Evolutionary conservation across 2,113 vertebrate genomes (phyloP).

Genomic region (Lates calcarifer): DNA sequence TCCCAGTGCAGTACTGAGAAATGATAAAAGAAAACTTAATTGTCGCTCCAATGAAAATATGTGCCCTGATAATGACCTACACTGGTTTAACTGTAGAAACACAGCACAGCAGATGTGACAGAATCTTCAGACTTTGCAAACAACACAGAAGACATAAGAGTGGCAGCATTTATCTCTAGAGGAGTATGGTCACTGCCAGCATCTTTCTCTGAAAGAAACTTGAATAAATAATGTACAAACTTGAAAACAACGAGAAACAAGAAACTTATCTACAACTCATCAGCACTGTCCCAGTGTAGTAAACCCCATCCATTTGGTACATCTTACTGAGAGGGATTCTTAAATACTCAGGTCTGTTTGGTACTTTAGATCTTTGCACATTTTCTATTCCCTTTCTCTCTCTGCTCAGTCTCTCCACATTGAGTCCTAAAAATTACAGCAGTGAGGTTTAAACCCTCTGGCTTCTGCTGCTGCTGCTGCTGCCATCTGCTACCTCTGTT

Average conservation of each 20-base stretch:
- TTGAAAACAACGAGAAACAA: conserved; percentile 41
- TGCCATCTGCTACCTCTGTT: conserved; percentile 71
- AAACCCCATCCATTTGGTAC: neutral
- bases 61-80: neutral
- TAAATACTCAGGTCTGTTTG: conserved; percentile 14
- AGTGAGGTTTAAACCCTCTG: conserved; percentile 40
- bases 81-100: conserved; percentile 36
- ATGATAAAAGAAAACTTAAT: conserved; percentile 25
- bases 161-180: conserved; percentile 8
- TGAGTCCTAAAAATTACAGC: conserved; percentile 44
- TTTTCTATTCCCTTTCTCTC: conserved; percentile 13
- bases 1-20: neutral
- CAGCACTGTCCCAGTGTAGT: neutral
- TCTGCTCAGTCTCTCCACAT: conserved; percentile 20
- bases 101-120: conserved; percentile 53
- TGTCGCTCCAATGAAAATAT: conserved; percentile 1
- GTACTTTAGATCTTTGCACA: conserved; percentile 15
- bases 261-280: conserved; percentile 11
- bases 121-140: conserved; percentile 43
- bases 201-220: conserved; percentile 27
- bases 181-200: neutral
- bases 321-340: conserved; percentile 25
- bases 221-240: conserved; percentile 68
- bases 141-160: conserved; percentile 25
- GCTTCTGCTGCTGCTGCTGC: conserved; percentile 22